Conservation (phyloP, 1,140 invertebrate species). For the Drosophila asahinai region DNA sequence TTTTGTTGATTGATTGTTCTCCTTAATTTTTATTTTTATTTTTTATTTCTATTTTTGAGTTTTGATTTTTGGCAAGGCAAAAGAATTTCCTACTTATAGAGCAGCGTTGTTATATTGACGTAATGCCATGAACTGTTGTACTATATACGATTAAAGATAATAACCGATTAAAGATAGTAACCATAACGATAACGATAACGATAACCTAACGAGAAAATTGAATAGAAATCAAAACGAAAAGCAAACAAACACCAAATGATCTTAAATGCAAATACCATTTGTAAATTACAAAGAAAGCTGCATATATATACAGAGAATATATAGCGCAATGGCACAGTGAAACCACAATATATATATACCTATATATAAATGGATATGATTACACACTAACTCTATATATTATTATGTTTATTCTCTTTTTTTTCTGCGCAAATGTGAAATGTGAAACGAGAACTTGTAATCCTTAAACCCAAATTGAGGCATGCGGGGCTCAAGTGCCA, state of each 20-base stretch:
- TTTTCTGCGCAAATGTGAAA: conserved; percentile 52
- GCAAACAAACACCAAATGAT: conserved; percentile 76
- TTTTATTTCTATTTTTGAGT: neutral
- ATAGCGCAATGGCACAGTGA: conserved; percentile 29
- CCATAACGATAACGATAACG: conserved; percentile 31
- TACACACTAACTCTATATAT: conserved; percentile 29
- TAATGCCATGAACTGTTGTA: conserved; percentile 73
- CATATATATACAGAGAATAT: conserved; percentile 31
- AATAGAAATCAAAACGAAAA: conserved; percentile 64
- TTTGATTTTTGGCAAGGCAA: conserved; percentile 30
- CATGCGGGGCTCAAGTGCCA: conserved; percentile 65
- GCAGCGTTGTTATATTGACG: conserved; percentile 65
- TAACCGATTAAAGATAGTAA: conserved; percentile 9
- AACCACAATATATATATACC: conserved; percentile 13
- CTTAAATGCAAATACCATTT: conserved; percentile 68
- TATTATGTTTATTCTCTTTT: conserved; percentile 25
- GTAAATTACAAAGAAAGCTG: conserved; percentile 59
- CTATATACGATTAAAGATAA: conserved; percentile 58
- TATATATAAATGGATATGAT: conserved; percentile 22
- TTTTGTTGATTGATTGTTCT: conserved; percentile 53
- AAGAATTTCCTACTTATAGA: conserved; percentile 57
- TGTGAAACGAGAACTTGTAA: conserved; percentile 46
- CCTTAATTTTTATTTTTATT: conserved; percentile 14
- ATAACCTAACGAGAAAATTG: conserved; percentile 56
- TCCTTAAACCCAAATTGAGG: conserved; percentile 66